Evolutionary conservation across 2,888 invertebrate genomes (phyloP), one percentile per base, ranked within the genome.

Genomic region (Leptopterna dolabrata): DNA sequence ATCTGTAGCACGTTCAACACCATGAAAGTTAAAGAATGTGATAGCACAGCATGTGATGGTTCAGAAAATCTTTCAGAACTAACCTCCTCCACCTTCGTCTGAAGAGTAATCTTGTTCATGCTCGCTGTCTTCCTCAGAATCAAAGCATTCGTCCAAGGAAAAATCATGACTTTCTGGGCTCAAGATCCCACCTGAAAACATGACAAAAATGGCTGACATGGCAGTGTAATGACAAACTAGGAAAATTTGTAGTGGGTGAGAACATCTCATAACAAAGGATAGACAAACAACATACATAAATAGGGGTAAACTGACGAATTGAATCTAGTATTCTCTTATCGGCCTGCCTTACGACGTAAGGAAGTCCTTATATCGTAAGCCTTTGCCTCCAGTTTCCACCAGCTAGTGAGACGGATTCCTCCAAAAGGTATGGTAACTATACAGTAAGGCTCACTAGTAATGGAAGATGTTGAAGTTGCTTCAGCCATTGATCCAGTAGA

Each of bases 31-130:
- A 4, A 6, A 7, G 36, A 7, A 36, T 36, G 36, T 36, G 14
- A 30, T 27, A 71, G 24, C n/a, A n/a, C n/a, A n/a, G n/a, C n/a
- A n/a, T 71, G 71, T 71, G 4, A 71, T 0, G 71, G 27, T 7
- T 19, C 71, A 80, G n/a, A 71, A 71, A 6, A 30, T 36, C 76
- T 51, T 51, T 19, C 36, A 14, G n/a, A n/a, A n/a, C 78, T 45
- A 24, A 78, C 78, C 78, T 55, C 55, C 19, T 30, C 76, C 92
- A 94, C 95, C 94, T 93, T 95, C 96, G 92, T 97, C 97, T 87
- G 96, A 96, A 89, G 96, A 96, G 88, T 95, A 94, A 91, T 97
- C 97, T 91, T 96, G 97, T 92, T 97, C 96, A 93, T 96, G 95
- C 91, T 96, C 96, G 91, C 96, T 96, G 90, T 97, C 97, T 90